phyloP scores from a whole-genome alignment of 2,888 invertebrate genomes.

The Lasioglossum morio region DNA sequence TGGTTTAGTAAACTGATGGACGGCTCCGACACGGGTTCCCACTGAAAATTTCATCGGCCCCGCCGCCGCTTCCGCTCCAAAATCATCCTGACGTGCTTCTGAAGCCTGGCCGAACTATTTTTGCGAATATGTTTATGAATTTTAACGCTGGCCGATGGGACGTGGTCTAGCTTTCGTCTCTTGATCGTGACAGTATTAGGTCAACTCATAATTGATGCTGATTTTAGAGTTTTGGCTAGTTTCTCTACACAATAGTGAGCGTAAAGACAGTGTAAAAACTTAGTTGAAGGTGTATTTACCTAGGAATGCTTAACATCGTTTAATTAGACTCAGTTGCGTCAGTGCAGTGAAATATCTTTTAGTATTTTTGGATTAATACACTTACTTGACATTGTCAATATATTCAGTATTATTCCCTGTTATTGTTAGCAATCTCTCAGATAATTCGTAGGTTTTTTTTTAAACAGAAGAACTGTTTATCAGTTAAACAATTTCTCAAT shows the following conservation, averaged over 20 bases:
- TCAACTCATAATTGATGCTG: neutral
- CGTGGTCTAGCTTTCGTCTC: neutral
- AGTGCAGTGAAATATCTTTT: neutral
- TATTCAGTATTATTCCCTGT: neutral
- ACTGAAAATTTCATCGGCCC: neutral
- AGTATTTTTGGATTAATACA: too few relatives aligned
- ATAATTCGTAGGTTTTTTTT: neutral
- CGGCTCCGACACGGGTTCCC: neutral
- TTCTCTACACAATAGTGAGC: neutral
- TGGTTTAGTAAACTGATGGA: constrained; percentile 1
- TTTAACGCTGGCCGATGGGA: neutral
- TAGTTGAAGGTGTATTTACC: too few relatives aligned
- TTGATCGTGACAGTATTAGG: neutral
- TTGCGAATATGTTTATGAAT: neutral
- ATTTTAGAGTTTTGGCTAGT: neutral
- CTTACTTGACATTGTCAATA: neutral
- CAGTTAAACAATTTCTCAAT: neutral
- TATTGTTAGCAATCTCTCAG: too few relatives aligned
- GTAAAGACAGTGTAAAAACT: neutral
- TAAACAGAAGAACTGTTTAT: neutral
- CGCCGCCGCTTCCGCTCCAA: neutral
- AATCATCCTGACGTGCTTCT: neutral
- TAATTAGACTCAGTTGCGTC: too few relatives aligned
- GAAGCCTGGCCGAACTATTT: neutral
- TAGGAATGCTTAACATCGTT: too few relatives aligned